phyloP scores from a whole-genome alignment of 2,113 vertebrate genomes.

The Eurypyga helias region DNA sequence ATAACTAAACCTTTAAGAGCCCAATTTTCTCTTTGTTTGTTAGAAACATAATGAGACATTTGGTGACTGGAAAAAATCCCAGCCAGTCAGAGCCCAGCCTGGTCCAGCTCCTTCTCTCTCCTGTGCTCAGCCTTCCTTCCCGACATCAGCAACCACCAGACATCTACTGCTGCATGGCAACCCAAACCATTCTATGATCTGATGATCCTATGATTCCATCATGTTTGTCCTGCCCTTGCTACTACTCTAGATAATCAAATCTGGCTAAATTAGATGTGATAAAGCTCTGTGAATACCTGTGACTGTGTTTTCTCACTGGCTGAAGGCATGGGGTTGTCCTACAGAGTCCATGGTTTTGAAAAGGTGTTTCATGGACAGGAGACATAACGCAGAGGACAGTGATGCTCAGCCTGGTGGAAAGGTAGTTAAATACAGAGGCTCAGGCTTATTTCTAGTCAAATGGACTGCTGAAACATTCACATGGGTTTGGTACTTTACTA shows the following conservation, averaged over 20 bases:
- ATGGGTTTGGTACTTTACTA: accelerated
- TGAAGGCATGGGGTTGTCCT: background rate
- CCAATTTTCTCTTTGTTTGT: background rate
- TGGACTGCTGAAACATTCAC: background rate
- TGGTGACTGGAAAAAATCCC: background rate
- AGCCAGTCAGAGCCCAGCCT: background rate
- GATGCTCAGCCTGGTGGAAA: accelerated
- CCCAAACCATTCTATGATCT: too few species aligned
- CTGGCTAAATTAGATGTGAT: accelerated
- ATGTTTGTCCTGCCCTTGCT: background rate
- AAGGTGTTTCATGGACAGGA: background rate
- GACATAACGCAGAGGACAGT: accelerated
- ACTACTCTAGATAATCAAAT: background rate
- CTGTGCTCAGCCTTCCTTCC: background rate
- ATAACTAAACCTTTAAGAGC: background rate
- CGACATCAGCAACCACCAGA: background rate
- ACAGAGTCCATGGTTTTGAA: background rate
- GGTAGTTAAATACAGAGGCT: background rate
- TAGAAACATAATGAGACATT: background rate
- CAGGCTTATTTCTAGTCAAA: background rate
- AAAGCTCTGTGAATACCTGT: background rate
- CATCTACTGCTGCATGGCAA: background rate
- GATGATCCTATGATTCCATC: too few species aligned
- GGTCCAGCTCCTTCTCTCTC: background rate
- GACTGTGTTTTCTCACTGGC: background rate